Conservation (phyloP, 2,888 invertebrate genomes). For the Cheilosia impressa region DNA sequence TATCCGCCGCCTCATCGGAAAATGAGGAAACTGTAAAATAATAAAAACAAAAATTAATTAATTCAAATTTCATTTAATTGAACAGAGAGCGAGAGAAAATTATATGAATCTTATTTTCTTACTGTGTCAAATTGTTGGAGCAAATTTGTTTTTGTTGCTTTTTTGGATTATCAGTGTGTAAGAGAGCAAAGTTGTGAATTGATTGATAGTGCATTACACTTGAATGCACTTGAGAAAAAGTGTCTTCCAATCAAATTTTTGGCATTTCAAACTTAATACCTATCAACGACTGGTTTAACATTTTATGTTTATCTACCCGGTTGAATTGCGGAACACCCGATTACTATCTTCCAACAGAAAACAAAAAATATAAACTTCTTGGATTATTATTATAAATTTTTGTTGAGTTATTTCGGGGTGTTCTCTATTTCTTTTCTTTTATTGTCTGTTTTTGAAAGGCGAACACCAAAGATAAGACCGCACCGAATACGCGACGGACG, state of each 20-base stretch:
- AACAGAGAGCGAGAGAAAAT: constrained; percentile 32
- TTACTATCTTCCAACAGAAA: neutral
- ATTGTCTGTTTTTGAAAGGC: constrained; percentile 28
- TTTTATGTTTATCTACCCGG: neutral
- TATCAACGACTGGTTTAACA: neutral
- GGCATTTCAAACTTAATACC: no score
- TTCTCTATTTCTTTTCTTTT: constrained; percentile 7
- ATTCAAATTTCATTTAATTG: constrained; percentile 63
- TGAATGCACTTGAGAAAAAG: constrained; percentile 63
- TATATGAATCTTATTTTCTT: constrained; percentile 46
- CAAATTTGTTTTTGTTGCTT: constrained; percentile 18
- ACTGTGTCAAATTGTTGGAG: constrained; percentile 57
- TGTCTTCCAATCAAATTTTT: constrained; percentile 41
- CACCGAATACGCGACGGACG: constrained; percentile 42
- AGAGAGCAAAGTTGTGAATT: constrained; percentile 21
- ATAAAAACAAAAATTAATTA: constrained; percentile 61
- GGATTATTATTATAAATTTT: constrained; percentile 7
- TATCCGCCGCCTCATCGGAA: constrained; percentile 29
- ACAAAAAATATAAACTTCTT: constrained; percentile 19
- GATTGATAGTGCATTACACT: constrained; percentile 67
- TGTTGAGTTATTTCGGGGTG: constrained; percentile 19
- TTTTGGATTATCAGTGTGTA: constrained; percentile 53
- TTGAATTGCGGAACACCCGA: constrained; percentile 15
- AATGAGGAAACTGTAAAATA: constrained; percentile 59
- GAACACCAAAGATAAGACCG: constrained; percentile 45